Base-by-base conservation (phyloP, 2,888 invertebrate species). In the Beris morrisii region DNA sequence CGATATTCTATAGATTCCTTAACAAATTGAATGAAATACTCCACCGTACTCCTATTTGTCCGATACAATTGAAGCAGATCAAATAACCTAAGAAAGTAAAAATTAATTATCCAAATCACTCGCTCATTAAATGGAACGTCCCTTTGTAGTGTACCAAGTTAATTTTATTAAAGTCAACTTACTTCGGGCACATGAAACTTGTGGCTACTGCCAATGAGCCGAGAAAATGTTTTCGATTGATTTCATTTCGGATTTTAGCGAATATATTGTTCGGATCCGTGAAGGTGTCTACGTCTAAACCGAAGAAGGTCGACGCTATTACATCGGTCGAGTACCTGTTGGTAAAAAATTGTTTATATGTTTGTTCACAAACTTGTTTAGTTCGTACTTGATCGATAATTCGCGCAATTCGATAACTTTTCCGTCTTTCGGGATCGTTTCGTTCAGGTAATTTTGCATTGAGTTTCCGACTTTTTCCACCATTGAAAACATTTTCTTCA, bases 401-500 rank as follows among this genome's bases (percentile, higher is more conserved):
- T 75, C 73, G 44, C 72, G 72, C 31, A 84, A 79, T 70, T 85
- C 83, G 0, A 84, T 74, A n/a, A 80, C 75, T 0, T 84, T 83
- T 58, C 85, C 83, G 7, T 11, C 45, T 22, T 52, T 67, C 48
- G 67, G 45, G 5, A 67, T 66, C 32, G 38, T 32, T 12, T 74
- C 63, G 11, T 71, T 73, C 1, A 78, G 22, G 0, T 69, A 64
- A 0, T 63, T 55, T 4, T 71, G 68, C 46, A 75, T 72, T 12
- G 45, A 32, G 45, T 64, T 32, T 65, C 52, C 67, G 52, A 54
- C 55, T 15, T 82, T 77, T 55, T 83, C 79, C n/a, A 87, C 82
- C 4, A 84, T 81, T 0, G 82, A 80, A 71, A 84, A 86, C 84
- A 87, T 85, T 5, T 78, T 81, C 73, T 85, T 87, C 64, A 88